phyloP scores from a whole-genome alignment of 1,140 invertebrate species.

The Hypsibius dujardini region DNA sequence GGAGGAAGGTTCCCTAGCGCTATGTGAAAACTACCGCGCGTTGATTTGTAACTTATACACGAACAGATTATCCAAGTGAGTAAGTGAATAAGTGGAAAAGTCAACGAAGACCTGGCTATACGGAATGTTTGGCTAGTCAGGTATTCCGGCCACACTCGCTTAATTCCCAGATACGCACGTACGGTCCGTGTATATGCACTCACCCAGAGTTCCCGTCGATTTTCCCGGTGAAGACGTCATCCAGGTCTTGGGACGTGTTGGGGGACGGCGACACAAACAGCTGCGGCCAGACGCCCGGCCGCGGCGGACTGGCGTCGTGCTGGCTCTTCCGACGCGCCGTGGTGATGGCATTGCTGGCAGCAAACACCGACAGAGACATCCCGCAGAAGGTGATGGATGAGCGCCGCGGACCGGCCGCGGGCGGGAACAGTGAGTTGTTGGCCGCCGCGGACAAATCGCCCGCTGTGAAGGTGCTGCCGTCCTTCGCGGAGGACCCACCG shows the following conservation, averaged over 20 bases:
- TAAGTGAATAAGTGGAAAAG: no score
- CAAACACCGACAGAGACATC: constrained; percentile 9
- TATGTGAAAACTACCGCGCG: no score
- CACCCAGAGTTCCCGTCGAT: neutral
- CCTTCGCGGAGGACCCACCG: neutral
- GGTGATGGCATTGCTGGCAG: neutral
- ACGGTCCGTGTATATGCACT: no score
- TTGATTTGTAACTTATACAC: no score
- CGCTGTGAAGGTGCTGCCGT: neutral
- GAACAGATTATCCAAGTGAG: no score
- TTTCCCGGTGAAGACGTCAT: constrained; percentile 3
- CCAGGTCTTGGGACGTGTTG: neutral
- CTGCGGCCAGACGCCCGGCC: neutral
- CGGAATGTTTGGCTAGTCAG: no score
- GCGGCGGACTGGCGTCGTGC: neutral
- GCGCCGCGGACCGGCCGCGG: neutral
- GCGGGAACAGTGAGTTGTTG: neutral
- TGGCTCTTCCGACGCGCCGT: neutral
- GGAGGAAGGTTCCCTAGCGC: no score
- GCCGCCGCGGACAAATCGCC: neutral
- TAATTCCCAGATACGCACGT: no score
- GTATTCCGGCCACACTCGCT: no score
- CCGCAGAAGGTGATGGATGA: neutral
- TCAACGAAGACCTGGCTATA: no score
- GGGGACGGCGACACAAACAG: neutral